phyloP scores from a whole-genome alignment of 2,113 vertebrate genomes.

The Monarcha castaneiventris region DNA sequence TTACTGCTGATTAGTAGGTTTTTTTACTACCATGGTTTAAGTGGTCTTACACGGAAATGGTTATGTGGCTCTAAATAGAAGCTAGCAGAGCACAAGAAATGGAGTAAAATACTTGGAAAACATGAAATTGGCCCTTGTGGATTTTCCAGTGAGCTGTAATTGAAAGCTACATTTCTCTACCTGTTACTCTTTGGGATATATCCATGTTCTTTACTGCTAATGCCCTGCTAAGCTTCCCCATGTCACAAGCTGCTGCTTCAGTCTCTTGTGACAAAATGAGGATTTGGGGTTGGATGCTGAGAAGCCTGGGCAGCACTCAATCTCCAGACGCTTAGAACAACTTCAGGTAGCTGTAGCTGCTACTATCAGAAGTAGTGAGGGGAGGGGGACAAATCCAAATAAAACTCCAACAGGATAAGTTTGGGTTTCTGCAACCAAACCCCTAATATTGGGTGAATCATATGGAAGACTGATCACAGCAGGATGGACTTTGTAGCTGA shows the following conservation, averaged over 20 bases:
- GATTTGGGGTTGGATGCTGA: not conserved
- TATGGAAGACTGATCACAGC: not conserved
- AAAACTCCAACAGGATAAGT: not conserved
- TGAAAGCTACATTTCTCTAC: not conserved
- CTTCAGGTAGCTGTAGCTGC: not conserved
- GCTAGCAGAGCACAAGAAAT: not conserved
- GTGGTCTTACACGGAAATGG: not conserved
- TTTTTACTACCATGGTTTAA: not conserved
- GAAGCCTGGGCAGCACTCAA: not conserved
- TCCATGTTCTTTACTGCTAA: not conserved
- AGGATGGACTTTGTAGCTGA: not conserved
- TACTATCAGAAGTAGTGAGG: not conserved
- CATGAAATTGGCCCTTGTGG: not conserved
- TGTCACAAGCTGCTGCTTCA: not conserved
- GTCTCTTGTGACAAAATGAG: not conserved
- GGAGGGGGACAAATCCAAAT: not conserved
- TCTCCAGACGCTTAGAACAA: not conserved
- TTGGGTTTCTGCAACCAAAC: not conserved
- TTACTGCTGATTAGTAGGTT: not conserved
- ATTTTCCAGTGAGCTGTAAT: not conserved
- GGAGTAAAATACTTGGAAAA: not conserved
- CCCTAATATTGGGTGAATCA: not conserved
- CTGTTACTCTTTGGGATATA: not conserved
- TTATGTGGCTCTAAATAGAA: not conserved
- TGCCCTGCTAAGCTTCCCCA: not conserved